Base-by-base conservation (phyloP, 2,888 invertebrate genomes). In the Tipula confusa region DNA sequence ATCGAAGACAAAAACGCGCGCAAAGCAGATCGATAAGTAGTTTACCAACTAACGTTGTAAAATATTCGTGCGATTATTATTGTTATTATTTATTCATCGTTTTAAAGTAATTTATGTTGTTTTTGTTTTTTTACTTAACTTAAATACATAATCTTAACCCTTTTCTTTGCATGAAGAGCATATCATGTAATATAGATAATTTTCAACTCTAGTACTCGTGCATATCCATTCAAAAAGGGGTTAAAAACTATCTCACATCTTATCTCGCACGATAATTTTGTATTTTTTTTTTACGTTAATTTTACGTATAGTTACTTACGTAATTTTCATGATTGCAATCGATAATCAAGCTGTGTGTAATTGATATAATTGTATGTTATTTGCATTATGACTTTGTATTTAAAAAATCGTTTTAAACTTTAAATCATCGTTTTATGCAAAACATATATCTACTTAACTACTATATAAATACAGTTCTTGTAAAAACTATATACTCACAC, bases 31-130 rank as follows among this genome's bases (percentile, higher is more conserved):
- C 24, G 64, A 64, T 43, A 43, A 43, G 15, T 43, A 43, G 15
- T 64, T 64, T 64, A 64, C 24, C 64, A 64, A 9, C 64, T 24
- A 64, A 64, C 18, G 18, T 64, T 24, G 24, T 64, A 64, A 24
- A 24, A 64, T 24, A 64, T 64, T 64, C 64, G 64, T 64, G 64
- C 64, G 64, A 64, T 64, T 64, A 64, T 64, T 43, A 43, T 43
- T 43, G 15, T 43, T 43, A 43, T 43, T 64, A 64, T 64, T 64
- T 64, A 64, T 64, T 64, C 24, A 18, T 64, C 64, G 64, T 64
- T 24, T 64, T 64, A 64, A 64, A 64, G 64, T 64, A 64, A 24
- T 64, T 64, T 64, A 64, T 64, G 64, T 64, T 64, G 64, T 64
- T 64, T n/a, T 64, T 18, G 24, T 64, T n/a, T n/a, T n/a, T n/a